These are phyloP conservation scores for Hydropotes inermis DNA, from an alignment of 2,113 vertebrate genomes.

Conservation along the genomic window DNA sequence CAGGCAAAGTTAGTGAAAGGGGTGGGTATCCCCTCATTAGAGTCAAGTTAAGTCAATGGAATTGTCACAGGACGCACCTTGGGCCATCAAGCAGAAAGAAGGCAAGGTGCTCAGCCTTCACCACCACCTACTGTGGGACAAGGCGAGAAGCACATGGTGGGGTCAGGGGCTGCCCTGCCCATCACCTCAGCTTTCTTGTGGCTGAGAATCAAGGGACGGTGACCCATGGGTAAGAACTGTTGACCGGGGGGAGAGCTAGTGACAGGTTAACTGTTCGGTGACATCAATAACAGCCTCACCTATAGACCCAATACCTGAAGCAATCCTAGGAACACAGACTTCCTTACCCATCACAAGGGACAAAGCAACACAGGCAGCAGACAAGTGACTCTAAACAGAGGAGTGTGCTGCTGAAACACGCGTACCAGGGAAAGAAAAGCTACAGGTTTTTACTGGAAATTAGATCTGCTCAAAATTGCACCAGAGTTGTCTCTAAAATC, in stretches of 20 bases:
- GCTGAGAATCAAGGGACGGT: neutral
- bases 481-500: neutral
- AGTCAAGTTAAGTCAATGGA: neutral
- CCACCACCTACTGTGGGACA: neutral
- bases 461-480: neutral
- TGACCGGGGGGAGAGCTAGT: neutral
- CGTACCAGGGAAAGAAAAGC: neutral
- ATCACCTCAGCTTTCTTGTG: neutral
- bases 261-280: neutral
- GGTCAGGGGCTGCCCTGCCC: neutral
- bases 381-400: neutral
- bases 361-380: neutral
- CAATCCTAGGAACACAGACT: neutral
- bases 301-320: neutral
- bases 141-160: neutral
- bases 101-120: neutral
- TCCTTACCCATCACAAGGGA: neutral
- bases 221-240: accelerated
- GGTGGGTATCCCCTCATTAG: neutral
- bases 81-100: accelerated
- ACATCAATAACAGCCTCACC: neutral
- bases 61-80: neutral
- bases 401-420: neutral
- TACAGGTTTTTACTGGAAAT: neutral
- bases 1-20: neutral